phyloP scores from a whole-genome alignment of 2,797 vertebrate genomes.

The Phalanger gymnotis region DNA sequence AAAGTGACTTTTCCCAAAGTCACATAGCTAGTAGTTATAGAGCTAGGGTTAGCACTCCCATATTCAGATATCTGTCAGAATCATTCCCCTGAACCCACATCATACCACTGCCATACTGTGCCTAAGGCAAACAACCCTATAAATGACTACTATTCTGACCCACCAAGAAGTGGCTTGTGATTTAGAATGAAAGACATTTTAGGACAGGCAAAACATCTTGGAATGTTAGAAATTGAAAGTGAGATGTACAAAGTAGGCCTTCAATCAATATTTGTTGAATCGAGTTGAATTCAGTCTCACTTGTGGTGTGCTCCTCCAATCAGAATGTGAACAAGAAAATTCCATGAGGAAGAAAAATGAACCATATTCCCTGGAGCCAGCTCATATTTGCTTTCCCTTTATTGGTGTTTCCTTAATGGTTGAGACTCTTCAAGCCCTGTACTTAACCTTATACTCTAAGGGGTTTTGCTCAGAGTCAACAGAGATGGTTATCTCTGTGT shows the following conservation, averaged over 20 bases:
- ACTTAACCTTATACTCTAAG: neutral
- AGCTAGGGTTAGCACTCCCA: neutral
- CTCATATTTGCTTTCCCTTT: slow-evolving; percentile 2
- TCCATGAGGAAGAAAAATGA: neutral
- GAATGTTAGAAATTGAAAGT: neutral
- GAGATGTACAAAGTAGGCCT: neutral
- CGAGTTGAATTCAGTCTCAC: neutral
- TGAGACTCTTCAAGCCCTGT: neutral
- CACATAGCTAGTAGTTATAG: neutral
- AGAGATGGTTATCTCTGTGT: slow-evolving; percentile 13
- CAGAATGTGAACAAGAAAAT: slow-evolving; percentile 14
- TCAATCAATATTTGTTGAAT: neutral
- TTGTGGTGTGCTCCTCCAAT: neutral
- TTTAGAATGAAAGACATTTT: slow-evolving; percentile 23
- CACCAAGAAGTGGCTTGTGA: neutral
- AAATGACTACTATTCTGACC: neutral
- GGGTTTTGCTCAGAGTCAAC: neutral
- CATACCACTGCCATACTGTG: neutral
- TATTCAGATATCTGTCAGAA: neutral
- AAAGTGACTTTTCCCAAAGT: neutral
- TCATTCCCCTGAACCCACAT: neutral
- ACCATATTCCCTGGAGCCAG: neutral
- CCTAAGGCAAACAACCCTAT: neutral
- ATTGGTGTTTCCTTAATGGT: slow-evolving; percentile 17
- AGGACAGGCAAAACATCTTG: neutral